A percentile compares a stretch with the other conserved stretches of the same genome.
These are phyloP conservation scores for Troilus luridus DNA, from an alignment of 2,888 invertebrate genomes.

Conservation along the genomic window DNA sequence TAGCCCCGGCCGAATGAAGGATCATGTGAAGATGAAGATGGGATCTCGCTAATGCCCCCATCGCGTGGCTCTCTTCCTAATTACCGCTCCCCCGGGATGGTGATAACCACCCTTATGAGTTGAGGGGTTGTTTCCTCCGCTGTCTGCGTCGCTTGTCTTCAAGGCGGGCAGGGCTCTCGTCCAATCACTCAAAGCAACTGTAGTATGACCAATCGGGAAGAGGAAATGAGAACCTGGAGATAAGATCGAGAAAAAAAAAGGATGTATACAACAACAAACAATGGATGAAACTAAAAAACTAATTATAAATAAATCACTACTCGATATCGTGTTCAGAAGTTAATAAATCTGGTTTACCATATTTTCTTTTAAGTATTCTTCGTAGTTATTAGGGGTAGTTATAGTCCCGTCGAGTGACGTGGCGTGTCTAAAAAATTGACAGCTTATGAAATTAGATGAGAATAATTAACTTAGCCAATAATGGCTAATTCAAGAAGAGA, in stretches of 20 bases:
- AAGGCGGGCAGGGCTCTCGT: not conserved
- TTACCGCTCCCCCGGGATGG: constrained; percentile 21
- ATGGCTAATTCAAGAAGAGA: too few species aligned
- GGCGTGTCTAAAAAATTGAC: too few species aligned
- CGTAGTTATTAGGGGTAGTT: too few species aligned
- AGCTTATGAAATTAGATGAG: too few species aligned
- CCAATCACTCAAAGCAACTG: not conserved
- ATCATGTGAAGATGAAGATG: constrained; percentile 48
- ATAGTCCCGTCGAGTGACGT: too few species aligned
- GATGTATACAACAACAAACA: not conserved
- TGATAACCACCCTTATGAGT: constrained; percentile 21
- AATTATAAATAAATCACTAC: not conserved
- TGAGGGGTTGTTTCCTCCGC: not conserved
- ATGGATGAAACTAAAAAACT: not conserved
- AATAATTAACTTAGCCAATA: too few species aligned
- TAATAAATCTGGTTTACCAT: too few species aligned
- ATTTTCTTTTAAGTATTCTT: too few species aligned
- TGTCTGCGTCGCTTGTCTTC: constrained; percentile 4
- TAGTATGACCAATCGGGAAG: not conserved
- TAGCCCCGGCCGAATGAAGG: constrained; percentile 12
- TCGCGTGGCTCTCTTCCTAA: constrained; percentile 36
- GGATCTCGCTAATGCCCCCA: constrained; percentile 44
- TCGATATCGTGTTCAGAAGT: too few species aligned
- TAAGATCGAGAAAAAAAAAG: not conserved
- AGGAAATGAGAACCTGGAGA: not conserved